Conservation (phyloP, 2,113 vertebrate genomes). For the Rhynchomys soricoides region DNA sequence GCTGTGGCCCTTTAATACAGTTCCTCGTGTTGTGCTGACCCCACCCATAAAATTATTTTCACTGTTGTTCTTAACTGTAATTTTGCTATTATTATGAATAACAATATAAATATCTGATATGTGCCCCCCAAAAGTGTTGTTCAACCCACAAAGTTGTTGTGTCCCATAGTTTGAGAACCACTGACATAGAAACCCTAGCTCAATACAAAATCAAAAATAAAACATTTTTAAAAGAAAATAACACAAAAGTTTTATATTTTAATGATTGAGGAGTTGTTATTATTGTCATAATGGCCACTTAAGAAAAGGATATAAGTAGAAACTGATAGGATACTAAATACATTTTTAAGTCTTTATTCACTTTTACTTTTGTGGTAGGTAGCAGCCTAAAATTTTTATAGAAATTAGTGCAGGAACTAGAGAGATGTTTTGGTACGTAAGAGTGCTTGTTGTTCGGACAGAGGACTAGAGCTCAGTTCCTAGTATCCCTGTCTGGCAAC, state of each 20-base stretch:
- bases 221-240: neutral
- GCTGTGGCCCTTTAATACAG: neutral
- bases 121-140: neutral
- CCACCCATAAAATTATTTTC: neutral
- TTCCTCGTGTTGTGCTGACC: neutral
- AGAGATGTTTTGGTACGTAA: neutral
- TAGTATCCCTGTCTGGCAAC: neutral
- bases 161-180: neutral
- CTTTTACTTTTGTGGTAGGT: neutral
- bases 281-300: neutral
- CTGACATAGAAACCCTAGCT: neutral
- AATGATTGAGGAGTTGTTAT: neutral
- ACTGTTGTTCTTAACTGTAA: neutral
- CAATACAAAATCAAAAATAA: neutral
- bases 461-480: neutral
- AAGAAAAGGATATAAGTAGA: neutral
- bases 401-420: neutral
- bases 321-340: constrained; percentile 15
- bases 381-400: constrained; percentile 10
- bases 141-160: neutral
- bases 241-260: constrained; percentile 3
- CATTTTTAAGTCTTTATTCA: constrained; percentile 6
- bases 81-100: neutral
- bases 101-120: neutral
- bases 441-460: neutral